Percentiles rank a stretch among this genome's conserved stretches.
phyloP scores from a whole-genome alignment of 2,113 vertebrate genomes.

The Mesitornis unicolor region DNA sequence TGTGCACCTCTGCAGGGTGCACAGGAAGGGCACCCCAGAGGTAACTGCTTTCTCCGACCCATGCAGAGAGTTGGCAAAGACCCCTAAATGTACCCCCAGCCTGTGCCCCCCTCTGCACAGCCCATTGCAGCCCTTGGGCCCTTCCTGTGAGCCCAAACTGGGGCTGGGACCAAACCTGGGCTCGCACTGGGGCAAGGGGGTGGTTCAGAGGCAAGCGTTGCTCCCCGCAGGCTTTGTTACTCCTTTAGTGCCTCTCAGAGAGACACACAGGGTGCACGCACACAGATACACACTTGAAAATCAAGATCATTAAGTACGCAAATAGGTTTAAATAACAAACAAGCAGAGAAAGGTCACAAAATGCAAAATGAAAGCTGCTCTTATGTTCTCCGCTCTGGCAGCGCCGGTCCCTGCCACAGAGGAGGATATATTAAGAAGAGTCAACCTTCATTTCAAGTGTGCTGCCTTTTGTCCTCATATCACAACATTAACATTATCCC shows the following conservation, averaged over 20 bases:
- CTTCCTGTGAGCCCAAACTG: background rate
- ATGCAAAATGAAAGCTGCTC: background rate
- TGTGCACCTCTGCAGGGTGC: fast-evolving
- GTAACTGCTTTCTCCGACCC: fast-evolving
- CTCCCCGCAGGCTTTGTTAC: background rate
- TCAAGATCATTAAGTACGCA: background rate
- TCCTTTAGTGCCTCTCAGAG: background rate
- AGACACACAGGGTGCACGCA: background rate
- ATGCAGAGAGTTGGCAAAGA: fast-evolving
- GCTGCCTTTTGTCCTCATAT: background rate
- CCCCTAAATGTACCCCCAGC: background rate
- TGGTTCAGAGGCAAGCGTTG: fast-evolving
- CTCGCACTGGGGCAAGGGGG: background rate
- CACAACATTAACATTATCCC: constrained; percentile 29
- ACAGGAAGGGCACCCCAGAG: background rate
- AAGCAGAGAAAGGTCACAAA: constrained; percentile 20
- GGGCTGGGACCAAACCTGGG: background rate
- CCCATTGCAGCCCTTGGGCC: background rate
- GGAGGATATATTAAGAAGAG: background rate
- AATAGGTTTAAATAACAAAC: background rate
- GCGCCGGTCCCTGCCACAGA: background rate
- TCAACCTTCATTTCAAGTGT: constrained; percentile 8
- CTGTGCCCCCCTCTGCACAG: background rate
- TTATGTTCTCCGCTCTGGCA: background rate
- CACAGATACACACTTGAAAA: background rate